Evolutionary conservation across 2,113 vertebrate species (phyloP).

Genomic region (Synodontis membranacea): DNA sequence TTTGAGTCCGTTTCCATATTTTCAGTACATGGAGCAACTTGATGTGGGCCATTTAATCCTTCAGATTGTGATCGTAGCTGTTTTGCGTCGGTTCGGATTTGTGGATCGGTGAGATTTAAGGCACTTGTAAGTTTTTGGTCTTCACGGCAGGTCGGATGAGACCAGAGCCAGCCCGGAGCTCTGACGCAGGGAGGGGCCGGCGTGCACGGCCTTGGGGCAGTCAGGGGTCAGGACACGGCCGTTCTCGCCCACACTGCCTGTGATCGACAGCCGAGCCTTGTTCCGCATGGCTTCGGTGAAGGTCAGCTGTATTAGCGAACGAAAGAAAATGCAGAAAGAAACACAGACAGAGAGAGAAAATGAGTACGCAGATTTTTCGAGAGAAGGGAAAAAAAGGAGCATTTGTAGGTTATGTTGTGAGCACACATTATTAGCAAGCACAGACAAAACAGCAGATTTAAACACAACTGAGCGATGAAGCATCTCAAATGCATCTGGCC

Average conservation of each 20-base stretch:
- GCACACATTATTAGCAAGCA: constrained; percentile 53
- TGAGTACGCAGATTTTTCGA: background rate
- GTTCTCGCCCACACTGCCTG: constrained; percentile 96
- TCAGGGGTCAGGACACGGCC: constrained; percentile 95
- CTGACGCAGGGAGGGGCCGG: constrained; percentile 91
- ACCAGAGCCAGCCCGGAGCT: constrained; percentile 97
- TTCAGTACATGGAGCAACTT: constrained; percentile 15
- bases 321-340: constrained; percentile 44
- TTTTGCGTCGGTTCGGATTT: constrained; percentile 46
- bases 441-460: constrained; percentile 53
- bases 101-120: constrained; percentile 75
- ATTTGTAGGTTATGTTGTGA: constrained; percentile 29
- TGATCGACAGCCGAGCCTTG: constrained; percentile 98
- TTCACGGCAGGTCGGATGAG: constrained; percentile 98
- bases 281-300: constrained; percentile 99
- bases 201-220: constrained; percentile 95
- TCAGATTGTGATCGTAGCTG: background rate
- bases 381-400: constrained; percentile 4
- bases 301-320: constrained; percentile 81
- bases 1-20: constrained; percentile 15
- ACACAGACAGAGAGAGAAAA: background rate
- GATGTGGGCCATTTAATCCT: constrained; percentile 4
- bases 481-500: constrained; percentile 40
- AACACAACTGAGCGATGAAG: constrained; percentile 52
- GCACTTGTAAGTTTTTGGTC: constrained; percentile 98